Base-by-base conservation (phyloP, 2,113 vertebrate species). In the Amia ocellicauda region DNA sequence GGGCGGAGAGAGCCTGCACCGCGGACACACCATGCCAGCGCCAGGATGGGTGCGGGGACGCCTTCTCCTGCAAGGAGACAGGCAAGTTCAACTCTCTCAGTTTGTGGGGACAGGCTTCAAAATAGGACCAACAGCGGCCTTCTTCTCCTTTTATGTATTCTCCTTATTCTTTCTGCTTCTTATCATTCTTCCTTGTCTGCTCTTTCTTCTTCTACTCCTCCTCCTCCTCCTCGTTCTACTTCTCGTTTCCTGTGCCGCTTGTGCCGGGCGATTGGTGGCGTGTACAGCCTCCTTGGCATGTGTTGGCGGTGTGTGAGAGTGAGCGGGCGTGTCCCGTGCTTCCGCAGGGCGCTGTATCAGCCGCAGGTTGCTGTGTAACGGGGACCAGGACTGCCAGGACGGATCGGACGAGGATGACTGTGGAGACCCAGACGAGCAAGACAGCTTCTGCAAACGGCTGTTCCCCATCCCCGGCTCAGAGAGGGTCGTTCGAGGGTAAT, bases 271-370 rank as follows among this genome's bases (percentile, higher is more conserved):
- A n/a, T n/a, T n/a, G 19, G 24, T 20, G 29, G 28, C 27, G 13
- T 28, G 31, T 22, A 13, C 42, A n/a, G 40, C n/a, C 17, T 14
- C 3, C 26, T 4, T 9, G 23, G 7, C 16, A 8, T 64, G 28
- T 4, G 27, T 31, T 20, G 13, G 36, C 45, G 41, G 56, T 58
- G 29, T 24, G 22, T 41, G 27, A 20, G 56, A 20, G 16, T 31
- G 56, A 40, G 56, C 22, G 56, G 20, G 9, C 41, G 19, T 42
- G 29, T 19, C 27, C 4, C 47, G 10, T 14, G 72, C 62, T 20
- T 13, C 29, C 72, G 56, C 36, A 98, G 96, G 93, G 17, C 93
- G 94, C 50, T 99, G 95, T 69, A 86, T 99, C 70, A 87, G 88
- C 76, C 75, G 51, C 62, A 82, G 84, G 4, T 91, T 98, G 0